A percentile compares a stretch with the other conserved stretches of the same genome.
Conservation (phyloP, 2,797 vertebrate species). For the Cephalopachus bancanus region DNA sequence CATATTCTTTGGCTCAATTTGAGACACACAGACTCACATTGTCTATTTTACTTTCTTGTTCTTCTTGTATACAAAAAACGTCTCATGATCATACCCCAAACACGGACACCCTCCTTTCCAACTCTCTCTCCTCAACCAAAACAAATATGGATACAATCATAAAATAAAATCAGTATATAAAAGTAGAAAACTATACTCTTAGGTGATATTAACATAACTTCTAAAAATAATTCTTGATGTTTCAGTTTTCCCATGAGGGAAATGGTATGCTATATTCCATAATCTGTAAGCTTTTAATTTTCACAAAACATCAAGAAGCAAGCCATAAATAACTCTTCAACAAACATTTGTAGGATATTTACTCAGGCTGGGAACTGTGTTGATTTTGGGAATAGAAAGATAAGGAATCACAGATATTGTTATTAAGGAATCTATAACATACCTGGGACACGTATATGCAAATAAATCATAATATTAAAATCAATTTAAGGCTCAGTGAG, state of each 20-base stretch:
- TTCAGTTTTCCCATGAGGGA: background rate
- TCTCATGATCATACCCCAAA: background rate
- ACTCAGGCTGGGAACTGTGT: background rate
- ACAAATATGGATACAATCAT: background rate
- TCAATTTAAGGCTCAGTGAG: background rate
- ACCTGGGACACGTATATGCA: background rate
- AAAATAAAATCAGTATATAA: background rate
- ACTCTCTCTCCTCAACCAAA: background rate
- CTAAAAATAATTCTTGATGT: background rate
- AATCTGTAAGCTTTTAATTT: conserved; percentile 39
- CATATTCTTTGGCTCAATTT: no score
- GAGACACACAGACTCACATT: background rate
- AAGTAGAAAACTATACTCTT: background rate
- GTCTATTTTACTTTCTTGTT: background rate
- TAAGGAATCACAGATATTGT: background rate
- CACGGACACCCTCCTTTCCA: background rate
- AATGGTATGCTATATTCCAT: background rate
- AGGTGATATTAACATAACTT: background rate
- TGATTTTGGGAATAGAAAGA: background rate
- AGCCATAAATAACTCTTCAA: conserved; percentile 2
- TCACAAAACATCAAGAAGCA: conserved; percentile 3
- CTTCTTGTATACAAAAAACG: background rate
- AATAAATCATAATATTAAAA: background rate
- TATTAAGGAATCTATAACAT: background rate
- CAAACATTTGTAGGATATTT: background rate